These are phyloP conservation scores for Hippoglossus hippoglossus DNA, from an alignment of 2,797 vertebrate species.

Conservation along the genomic window DNA sequence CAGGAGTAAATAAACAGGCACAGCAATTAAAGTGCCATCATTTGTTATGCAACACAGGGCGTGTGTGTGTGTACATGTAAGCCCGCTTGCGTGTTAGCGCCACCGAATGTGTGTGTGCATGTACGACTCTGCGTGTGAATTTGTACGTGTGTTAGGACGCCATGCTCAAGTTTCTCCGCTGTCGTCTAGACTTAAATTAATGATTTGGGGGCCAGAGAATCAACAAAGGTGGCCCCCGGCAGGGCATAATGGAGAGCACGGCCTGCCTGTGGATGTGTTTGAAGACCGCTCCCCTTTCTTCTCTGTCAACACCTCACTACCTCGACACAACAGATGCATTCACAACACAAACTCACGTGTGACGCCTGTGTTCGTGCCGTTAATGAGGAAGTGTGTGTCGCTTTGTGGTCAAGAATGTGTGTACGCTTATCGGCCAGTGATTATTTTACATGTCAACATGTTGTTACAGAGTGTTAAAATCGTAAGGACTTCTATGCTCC, in stretches of 20 bases:
- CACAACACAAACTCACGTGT: conserved; percentile 62
- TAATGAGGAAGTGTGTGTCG: conserved; percentile 65
- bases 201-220: conserved; percentile 82
- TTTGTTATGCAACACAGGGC: conserved; percentile 80
- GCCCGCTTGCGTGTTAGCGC: conserved; percentile 35
- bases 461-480: conserved; percentile 65
- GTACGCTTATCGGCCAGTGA: conserved; percentile 61
- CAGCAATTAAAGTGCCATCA: conserved; percentile 83
- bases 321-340: conserved; percentile 77
- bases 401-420: conserved; percentile 56
- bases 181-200: conserved; percentile 82
- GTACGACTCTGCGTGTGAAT: conserved; percentile 34
- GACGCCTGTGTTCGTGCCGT: conserved; percentile 53
- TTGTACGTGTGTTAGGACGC: conserved; percentile 25
- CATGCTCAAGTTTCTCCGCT: conserved; percentile 78
- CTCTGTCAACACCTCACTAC: conserved; percentile 81
- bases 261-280: conserved; percentile 76
- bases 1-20: conserved; percentile 83
- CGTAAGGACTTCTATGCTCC: conserved; percentile 37
- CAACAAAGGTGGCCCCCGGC: conserved; percentile 80
- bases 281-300: conserved; percentile 80
- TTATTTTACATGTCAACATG: conserved; percentile 71
- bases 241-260: conserved; percentile 70
- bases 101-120: conserved; percentile 41
- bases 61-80: conserved; percentile 21